A percentile compares a stretch with the other conserved stretches of the same genome.
Evolutionary conservation across 92 coral and sea anemone species (phyloP).

Genomic region (Parazoanthus darwini): DNA sequence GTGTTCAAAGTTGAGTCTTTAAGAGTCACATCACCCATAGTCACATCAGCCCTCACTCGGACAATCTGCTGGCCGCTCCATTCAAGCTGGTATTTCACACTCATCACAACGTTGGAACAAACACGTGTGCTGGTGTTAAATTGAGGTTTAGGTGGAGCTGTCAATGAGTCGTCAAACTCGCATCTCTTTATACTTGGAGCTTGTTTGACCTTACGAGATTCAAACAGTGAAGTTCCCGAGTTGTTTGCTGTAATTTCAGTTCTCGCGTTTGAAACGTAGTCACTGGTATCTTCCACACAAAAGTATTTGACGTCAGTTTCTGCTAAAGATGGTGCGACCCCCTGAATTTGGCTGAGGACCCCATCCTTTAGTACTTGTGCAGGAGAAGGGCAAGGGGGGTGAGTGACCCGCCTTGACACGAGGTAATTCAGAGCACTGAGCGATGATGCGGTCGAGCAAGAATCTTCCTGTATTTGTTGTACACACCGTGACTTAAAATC

Average conservation of each 20-base stretch:
- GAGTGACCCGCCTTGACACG: slow-evolving; percentile 63
- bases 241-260: not conserved
- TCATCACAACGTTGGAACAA: slow-evolving; percentile 82
- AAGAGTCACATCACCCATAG: slow-evolving; percentile 65
- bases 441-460: slow-evolving; percentile 71
- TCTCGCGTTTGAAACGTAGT: slow-evolving; percentile 25
- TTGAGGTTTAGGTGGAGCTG: slow-evolving; percentile 81
- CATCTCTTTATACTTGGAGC: slow-evolving; percentile 56
- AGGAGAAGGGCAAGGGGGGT: slow-evolving; percentile 73
- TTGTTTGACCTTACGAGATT: not conserved
- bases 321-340: slow-evolving; percentile 64
- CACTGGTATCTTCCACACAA: slow-evolving; percentile 65
- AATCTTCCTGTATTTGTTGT: slow-evolving; percentile 66
- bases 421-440: slow-evolving; percentile 85
- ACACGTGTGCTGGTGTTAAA: slow-evolving; percentile 63
- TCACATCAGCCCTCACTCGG: slow-evolving; percentile 62
- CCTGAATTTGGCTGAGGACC: slow-evolving; percentile 55
- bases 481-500: slow-evolving; percentile 73
- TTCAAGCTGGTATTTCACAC: slow-evolving; percentile 72
- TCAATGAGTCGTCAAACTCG: slow-evolving; percentile 79
- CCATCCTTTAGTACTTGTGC: slow-evolving; percentile 80
- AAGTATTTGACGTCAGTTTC: slow-evolving; percentile 72
- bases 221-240: slow-evolving; percentile 49
- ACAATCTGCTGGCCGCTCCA: slow-evolving; percentile 70
- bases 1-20: not conserved